A percentile compares a stretch with the other conserved stretches of the same genome.
Evolutionary conservation across 2,888 invertebrate genomes (phyloP).

Genomic region (Theretra japonica): DNA sequence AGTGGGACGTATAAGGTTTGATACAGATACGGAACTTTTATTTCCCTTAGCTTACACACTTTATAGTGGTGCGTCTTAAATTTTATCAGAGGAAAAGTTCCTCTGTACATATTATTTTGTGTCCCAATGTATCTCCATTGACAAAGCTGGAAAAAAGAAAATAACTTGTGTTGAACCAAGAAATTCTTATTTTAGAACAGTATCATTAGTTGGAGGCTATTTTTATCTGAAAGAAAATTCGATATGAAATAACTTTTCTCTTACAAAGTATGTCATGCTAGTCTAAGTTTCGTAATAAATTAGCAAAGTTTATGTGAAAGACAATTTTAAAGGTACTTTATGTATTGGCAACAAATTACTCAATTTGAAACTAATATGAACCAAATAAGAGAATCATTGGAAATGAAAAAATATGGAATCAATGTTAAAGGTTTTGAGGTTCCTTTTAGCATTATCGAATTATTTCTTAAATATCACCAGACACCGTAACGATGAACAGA

Average conservation of each 20-base stretch:
- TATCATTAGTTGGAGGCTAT: constrained; percentile 14
- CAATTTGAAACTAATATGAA: not conserved
- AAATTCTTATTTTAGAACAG: constrained; percentile 4
- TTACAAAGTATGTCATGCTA: not conserved
- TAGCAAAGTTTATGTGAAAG: not conserved
- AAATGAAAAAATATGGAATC: not conserved
- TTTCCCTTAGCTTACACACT: too few relatives aligned
- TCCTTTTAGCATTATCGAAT: constrained; percentile 1
- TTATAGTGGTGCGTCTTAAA: not conserved
- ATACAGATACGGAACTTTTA: too few relatives aligned
- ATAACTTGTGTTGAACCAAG: constrained; percentile 19
- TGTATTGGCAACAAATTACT: not conserved
- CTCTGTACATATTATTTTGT: constrained; percentile 29
- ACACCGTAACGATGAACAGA: constrained; percentile 17
- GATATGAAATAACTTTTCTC: not conserved
- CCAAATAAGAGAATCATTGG: not conserved
- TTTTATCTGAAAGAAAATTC: not conserved
- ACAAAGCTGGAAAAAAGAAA: constrained; percentile 38
- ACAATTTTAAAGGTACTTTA: not conserved
- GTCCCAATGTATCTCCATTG: constrained; percentile 42
- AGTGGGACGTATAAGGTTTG: too few relatives aligned
- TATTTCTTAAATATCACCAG: constrained; percentile 21
- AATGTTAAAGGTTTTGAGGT: not conserved
- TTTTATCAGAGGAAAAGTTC: not conserved
- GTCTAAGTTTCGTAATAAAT: not conserved